Evolutionary conservation across 1,140 invertebrate species (phyloP), one percentile per base, ranked within the genome.

Genomic region (Pseudomyrmex sp.): DNA sequence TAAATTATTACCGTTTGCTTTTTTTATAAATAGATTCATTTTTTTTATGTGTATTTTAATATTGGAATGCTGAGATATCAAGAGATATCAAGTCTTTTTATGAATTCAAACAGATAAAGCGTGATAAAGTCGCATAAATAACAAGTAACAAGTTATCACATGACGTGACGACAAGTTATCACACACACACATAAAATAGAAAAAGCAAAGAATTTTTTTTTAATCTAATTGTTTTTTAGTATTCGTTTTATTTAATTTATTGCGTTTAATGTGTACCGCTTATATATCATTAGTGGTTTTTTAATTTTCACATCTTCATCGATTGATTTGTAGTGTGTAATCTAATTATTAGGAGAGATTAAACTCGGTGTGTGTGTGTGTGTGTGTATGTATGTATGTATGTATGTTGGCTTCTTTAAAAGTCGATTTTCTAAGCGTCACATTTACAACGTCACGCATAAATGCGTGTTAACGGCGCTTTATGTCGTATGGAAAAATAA

Each of bases 1-100:
- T 20, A 79, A 23, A 79, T 79, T 69, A 46, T 79, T 26, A 15
- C 13, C 20, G 18, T 46, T 77, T 77, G 69, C 58, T 70, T 20
- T 1, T 35, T 7, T 35, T 79, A 79, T 26, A 79, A 70, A 79
- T 70, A 48, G 15, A 5, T 46, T 20, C 54, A 4, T 44, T 79
- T 52, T 26, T 4, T 46, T 18, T 18, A 76, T 35, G n/a, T 13
- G 1, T 46, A 46, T 61, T 73, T 18, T 61, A 65, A 63, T 48
- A 12, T 18, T 10, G 46, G 20, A 76, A 65, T 65, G 18, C 1
- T 12, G 48, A 10, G 48, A 48, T 10, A 23, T 1, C 5, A 35
- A 63, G 20, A 46, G 26, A 61, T 26, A 15, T 54, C 35, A 12
- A 73, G 54, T 13, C 13, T 26, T 46, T 12, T 65, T 35, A 48